These are phyloP conservation scores for Drosophila kepulauana DNA, from an alignment of 1,140 invertebrate species.

Conservation along the genomic window DNA sequence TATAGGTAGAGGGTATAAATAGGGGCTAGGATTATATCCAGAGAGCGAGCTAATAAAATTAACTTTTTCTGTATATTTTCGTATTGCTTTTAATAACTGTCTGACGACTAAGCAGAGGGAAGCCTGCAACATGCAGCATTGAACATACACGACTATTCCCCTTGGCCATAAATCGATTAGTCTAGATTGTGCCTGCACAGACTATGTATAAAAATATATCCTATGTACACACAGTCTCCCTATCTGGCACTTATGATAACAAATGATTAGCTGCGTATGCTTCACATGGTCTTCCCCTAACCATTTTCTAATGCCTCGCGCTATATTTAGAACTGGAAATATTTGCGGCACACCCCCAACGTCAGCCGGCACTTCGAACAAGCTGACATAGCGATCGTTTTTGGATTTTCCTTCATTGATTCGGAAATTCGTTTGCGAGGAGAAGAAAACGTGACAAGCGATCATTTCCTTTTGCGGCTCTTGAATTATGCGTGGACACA, in stretches of 20 bases:
- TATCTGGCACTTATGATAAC: conserved; percentile 48
- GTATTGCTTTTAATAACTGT: conserved; percentile 63
- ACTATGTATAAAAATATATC: conserved; percentile 28
- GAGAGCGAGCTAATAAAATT: conserved; percentile 56
- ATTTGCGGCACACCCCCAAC: conserved; percentile 57
- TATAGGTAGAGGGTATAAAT: too few species aligned
- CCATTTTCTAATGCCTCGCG: conserved; percentile 10
- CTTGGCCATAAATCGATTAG: conserved; percentile 74
- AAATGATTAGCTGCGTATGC: conserved; percentile 49
- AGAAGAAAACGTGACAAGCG: conserved; percentile 32
- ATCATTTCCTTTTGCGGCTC: conserved; percentile 56
- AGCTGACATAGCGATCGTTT: conserved; percentile 33
- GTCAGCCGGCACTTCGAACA: neutral
- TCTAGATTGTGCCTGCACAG: conserved; percentile 23
- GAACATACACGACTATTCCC: neutral
- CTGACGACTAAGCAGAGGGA: conserved; percentile 4
- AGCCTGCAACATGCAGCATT: neutral
- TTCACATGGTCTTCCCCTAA: neutral
- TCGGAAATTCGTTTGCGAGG: neutral
- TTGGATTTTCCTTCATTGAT: neutral
- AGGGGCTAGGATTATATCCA: conserved; percentile 45
- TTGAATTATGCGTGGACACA: conserved; percentile 61
- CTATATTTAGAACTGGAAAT: conserved; percentile 65
- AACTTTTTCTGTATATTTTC: conserved; percentile 70
- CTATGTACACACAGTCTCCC: conserved; percentile 24